Evolutionary conservation across 2,797 vertebrate species (phyloP), one percentile per base, ranked within the genome.

Genomic region (Orientallactaga sibirica): DNA sequence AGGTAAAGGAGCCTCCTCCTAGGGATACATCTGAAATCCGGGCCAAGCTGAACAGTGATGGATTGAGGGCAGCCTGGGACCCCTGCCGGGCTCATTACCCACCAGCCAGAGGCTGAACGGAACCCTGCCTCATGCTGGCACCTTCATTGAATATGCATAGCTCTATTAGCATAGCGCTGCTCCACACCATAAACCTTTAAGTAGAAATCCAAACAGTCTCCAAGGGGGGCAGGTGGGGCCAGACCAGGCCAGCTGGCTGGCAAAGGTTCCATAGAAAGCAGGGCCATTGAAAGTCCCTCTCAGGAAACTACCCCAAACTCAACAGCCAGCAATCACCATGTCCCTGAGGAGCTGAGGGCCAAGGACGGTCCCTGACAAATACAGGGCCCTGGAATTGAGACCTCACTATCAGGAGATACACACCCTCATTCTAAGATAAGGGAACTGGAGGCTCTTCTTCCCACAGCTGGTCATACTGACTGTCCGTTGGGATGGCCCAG

Each of bases 181-280:
- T 98, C 98, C 98, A 97, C 98, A 98, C 98, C 98, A 98, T 98
- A 98, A 99, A 99, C 99, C 99, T 99, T 99, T 99, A 99, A 99
- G 98, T 99, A 99, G 99, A 99, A 99, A 99, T 99, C 99, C 99
- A 99, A 99, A 99, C 99, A 99, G 98, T 96, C 97, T 95, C 96
- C 91, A 98, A 96, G 98, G 97, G 98, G 98, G 98, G 48, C 43
- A 1, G 2, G 4, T 9, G 64, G 4, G 25, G 24, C 88, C 98
- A 61, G 98, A 98, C 99, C 0, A 97, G 98, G 99, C 98, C 96
- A 95, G 98, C 98, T 91, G 97, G 97, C 96, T 95, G 97, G 97
- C 97, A 95, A 96, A 87, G 97, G 86, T 94, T 93, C 94, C 84
- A 78, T 90, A 88, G 89, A 95, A 93, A 97, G 97, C 97, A 98